Percentiles rank a stretch among this genome's conserved stretches.
Conservation (phyloP, 2,797 vertebrate genomes). For the Rallus crepitans region DNA sequence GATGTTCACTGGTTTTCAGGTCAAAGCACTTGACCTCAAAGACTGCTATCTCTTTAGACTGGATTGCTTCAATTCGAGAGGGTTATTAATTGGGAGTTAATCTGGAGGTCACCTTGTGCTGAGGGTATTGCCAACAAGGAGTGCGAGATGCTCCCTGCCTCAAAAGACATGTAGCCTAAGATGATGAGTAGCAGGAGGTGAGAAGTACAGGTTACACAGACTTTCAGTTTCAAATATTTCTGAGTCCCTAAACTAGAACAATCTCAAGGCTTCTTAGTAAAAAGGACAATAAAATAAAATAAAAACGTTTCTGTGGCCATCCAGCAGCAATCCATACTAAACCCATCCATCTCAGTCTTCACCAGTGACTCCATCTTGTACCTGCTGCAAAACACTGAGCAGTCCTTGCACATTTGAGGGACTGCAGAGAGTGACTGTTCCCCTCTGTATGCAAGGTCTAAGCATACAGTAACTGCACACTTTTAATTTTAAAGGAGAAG, state of each 20-base stretch:
- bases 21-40: conserved; percentile 28
- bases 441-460: neutral
- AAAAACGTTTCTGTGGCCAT: accelerated
- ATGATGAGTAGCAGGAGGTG: neutral
- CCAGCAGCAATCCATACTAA: neutral
- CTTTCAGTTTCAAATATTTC: neutral
- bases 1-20: neutral
- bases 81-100: neutral
- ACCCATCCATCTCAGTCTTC: neutral
- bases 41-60: neutral
- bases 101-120: neutral
- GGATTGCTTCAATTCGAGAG: neutral
- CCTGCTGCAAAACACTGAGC: neutral
- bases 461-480: neutral
- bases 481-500: neutral
- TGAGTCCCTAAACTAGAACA: neutral
- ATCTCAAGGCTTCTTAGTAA: neutral
- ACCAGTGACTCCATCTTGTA: neutral
- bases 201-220: neutral
- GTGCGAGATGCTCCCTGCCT: neutral
- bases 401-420: neutral
- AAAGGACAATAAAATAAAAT: neutral
- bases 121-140: neutral
- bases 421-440: neutral
- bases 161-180: neutral